Base-by-base conservation (phyloP, 2,113 vertebrate genomes). In the Hiodon tergisus region DNA sequence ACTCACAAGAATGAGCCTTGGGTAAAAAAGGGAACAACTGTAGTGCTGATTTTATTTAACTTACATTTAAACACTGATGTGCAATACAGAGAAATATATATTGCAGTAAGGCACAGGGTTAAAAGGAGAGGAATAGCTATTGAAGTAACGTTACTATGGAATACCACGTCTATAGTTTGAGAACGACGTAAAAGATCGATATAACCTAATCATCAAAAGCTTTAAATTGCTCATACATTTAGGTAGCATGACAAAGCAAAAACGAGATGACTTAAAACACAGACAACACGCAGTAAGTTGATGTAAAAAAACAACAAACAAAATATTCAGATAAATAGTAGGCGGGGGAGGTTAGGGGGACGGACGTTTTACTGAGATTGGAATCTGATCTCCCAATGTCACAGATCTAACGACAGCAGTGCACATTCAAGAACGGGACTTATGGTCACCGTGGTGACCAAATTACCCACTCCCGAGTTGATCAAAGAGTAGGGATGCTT, bases 1-100 rank as follows among this genome's bases (percentile, higher is more conserved):
- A 31, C 31, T 31, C 31, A 31, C 31, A 54, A 14, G 6, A 69
- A 54, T 55, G 54, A 68, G 31, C 11, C 52, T 65, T 54, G 59
- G 46, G 17, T 47, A 53, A 82, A 81, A 83, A 65, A 9, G 16
- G 77, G 77, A 83, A 83, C 76, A 69, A 73, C 81, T 82, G 77
- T 78, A 84, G 58, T 58, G 62, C 77, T 78, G 78, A 75, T 74
- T 91, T 88, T 90, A 88, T 87, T 89, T 81, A 59, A 81, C 58
- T 50, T 78, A 51, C 54, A 65, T 66, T 69, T 51, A 79, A 79
- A 69, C 46, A 60, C 78, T 77, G 83, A 81, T 81, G 82, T 80
- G 74, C 79, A 79, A 72, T 71, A 79, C 60, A 72, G 58, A 74
- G 47, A 65, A 74, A 73, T 48, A 54, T 31, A 65, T 51, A 6